Conservation (phyloP, 2,113 vertebrate species). For the Leucosticte australis region DNA sequence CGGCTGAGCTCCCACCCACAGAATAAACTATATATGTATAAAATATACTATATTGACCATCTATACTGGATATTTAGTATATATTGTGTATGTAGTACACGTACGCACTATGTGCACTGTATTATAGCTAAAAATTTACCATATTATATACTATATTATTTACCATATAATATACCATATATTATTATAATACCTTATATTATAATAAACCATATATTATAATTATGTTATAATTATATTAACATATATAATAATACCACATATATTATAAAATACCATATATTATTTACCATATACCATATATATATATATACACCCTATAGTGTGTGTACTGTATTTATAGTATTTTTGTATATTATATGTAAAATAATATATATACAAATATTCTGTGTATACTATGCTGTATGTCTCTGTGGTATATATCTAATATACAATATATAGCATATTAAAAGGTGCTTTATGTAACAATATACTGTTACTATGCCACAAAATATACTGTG, state of each 20-base stretch:
- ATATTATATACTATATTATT: too few relatives aligned
- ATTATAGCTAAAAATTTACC: accelerated
- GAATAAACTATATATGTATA: accelerated
- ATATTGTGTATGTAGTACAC: accelerated
- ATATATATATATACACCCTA: accelerated
- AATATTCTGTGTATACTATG: accelerated
- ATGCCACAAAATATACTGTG: too few relatives aligned
- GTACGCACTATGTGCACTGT: accelerated
- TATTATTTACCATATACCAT: too few relatives aligned
- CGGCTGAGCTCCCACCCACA: accelerated
- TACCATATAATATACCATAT: background rate
- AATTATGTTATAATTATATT: too few relatives aligned
- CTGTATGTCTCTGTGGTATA: too few relatives aligned
- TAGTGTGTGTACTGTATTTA: accelerated
- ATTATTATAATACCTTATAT: too few relatives aligned
- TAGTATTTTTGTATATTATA: accelerated
- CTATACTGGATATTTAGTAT: accelerated
- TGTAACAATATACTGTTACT: background rate
- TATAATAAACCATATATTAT: too few relatives aligned
- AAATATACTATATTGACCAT: accelerated
- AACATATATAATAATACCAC: too few relatives aligned
- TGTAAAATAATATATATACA: background rate
- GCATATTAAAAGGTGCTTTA: background rate
- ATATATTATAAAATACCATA: too few relatives aligned
- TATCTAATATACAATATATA: too few relatives aligned